Evolutionary conservation across 2,888 invertebrate species (phyloP), one percentile per base, ranked within the genome.

Genomic region (Drosophila putrida): DNA sequence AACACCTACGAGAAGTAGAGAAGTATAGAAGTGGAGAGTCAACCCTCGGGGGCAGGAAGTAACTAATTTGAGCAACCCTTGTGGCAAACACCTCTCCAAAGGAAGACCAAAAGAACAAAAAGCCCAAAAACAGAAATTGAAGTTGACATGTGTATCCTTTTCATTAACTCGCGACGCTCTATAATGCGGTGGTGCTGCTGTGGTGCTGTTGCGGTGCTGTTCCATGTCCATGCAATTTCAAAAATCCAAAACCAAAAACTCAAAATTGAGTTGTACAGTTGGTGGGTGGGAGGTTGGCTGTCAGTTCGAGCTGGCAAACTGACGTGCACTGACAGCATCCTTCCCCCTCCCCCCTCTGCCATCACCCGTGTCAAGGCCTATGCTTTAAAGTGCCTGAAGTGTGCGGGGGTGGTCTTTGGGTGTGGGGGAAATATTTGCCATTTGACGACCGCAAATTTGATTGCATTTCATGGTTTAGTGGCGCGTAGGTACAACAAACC

Each of bases 131-230:
- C 80, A 78, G 80, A 90, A 90, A 91, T 92, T 90, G 85, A 90
- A 90, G 89, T 85, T 91, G 91, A 92, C 91, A 92, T 91, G 91
- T 92, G 91, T 91, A 91, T 92, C 91, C 90, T 91, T 91, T 91
- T 91, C 91, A 91, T 92, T 91, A 91, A 91, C 88, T 90, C 90
- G 88, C 89, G 85, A 90, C 88, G 74, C 74, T 62, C 58, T 63
- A 50, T 15, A 63, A 6, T 33, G 25, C 51, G 49, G 70, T 62
- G 50, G 41, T 39, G 49, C 46, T 75, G 31, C 46, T 50, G 54
- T 59, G 74, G 46, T 70, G 64, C 71, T 72, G 47, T 65, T 66
- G 55, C 57, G 70, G 51, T 65, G 57, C 77, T 73, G 60, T 72
- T 69, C 43, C 63, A 44, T 71, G 69, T 60, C 58, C 73, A 38